These are phyloP conservation scores for Zapus hudsonius DNA, from an alignment of 2,113 vertebrate species.

Conservation along the genomic window DNA sequence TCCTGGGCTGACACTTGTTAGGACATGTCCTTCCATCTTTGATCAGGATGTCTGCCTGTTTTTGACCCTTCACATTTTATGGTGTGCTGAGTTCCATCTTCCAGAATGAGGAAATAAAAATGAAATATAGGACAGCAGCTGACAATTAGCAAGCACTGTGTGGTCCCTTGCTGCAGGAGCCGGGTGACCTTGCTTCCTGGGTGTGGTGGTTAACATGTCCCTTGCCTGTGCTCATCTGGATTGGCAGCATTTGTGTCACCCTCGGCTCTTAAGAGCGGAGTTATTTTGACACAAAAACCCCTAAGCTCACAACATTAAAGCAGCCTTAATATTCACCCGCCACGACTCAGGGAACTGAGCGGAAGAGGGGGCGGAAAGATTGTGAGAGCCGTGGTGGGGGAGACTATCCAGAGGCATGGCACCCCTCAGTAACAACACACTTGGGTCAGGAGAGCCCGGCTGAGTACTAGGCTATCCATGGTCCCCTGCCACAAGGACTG, in stretches of 20 bases:
- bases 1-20: background rate
- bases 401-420: too few relatives aligned
- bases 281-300: too few relatives aligned
- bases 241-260: accelerated
- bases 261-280: too few relatives aligned
- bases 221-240: background rate
- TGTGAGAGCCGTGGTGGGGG: too few relatives aligned
- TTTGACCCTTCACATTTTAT: background rate
- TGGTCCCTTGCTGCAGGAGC: accelerated
- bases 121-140: background rate
- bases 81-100: background rate
- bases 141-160: background rate
- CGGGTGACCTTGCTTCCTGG: accelerated
- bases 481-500: too few relatives aligned
- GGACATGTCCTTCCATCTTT: background rate
- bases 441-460: too few relatives aligned
- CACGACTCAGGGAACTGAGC: too few relatives aligned
- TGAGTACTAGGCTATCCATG: too few relatives aligned
- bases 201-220: background rate
- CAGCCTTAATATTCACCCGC: too few relatives aligned
- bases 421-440: too few relatives aligned
- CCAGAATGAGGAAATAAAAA: background rate
- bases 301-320: too few relatives aligned
- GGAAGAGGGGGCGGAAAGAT: too few relatives aligned
- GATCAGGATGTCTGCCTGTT: background rate